A percentile compares a stretch with the other conserved stretches of the same genome.
phyloP scores from a whole-genome alignment of 1,140 invertebrate genomes.

The Cherax quadricarinatus region DNA sequence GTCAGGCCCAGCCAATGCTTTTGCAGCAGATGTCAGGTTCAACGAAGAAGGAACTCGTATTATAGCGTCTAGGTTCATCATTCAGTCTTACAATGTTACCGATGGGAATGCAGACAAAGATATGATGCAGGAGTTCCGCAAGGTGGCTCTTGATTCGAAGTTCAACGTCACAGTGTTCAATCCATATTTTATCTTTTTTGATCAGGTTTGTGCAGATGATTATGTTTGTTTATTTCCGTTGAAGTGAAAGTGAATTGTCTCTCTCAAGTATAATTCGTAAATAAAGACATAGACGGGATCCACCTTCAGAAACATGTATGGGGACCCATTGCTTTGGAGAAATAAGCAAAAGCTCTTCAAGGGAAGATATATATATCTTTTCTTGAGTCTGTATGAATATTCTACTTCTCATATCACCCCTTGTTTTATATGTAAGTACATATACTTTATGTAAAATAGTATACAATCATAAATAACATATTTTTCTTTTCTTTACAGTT shows the following conservation, averaged over 20 bases:
- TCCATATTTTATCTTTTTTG: conserved; percentile 96
- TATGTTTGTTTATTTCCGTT: background rate
- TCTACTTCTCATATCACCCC: too few species aligned
- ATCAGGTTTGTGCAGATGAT: conserved; percentile 82
- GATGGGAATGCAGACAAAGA: conserved; percentile 94
- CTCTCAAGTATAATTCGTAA: too few species aligned
- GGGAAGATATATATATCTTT: too few species aligned
- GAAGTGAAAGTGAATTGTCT: background rate
- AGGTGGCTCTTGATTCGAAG: conserved; percentile 86
- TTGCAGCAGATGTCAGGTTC: conserved; percentile 87
- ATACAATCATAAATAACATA: too few species aligned
- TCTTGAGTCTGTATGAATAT: too few species aligned
- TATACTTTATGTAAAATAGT: too few species aligned
- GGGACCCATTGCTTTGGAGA: too few species aligned
- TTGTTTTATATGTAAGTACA: too few species aligned
- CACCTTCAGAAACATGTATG: too few species aligned
- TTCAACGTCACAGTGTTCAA: conserved; percentile 94
- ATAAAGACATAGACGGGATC: too few species aligned
- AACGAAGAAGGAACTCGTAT: conserved; percentile 86
- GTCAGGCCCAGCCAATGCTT: conserved; percentile 78
- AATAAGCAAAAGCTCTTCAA: too few species aligned
- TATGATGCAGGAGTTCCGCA: conserved; percentile 88
- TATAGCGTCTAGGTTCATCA: conserved; percentile 89
- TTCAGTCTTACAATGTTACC: conserved; percentile 92
- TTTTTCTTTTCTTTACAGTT: conserved; percentile 82